A percentile compares a stretch with the other conserved stretches of the same genome.
These are phyloP conservation scores for Bucco capensis DNA, from an alignment of 2,113 vertebrate genomes.

Conservation along the genomic window DNA sequence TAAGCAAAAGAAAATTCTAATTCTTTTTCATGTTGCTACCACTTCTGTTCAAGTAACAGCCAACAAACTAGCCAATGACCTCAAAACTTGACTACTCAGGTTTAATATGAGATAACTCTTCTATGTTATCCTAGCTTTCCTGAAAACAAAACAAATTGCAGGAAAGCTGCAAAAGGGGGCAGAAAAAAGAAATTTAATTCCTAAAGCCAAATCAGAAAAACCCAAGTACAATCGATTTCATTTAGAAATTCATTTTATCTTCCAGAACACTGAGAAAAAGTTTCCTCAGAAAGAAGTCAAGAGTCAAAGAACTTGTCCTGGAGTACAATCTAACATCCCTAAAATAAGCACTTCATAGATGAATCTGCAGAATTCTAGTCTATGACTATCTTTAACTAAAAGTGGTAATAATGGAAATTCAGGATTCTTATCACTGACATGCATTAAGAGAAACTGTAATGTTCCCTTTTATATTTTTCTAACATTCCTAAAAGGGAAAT, in stretches of 20 bases:
- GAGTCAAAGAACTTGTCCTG: not conserved
- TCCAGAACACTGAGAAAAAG: not conserved
- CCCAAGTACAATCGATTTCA: fast-evolving
- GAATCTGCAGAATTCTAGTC: not conserved
- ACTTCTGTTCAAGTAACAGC: not conserved
- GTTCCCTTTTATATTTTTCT: not conserved
- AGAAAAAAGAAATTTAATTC: not conserved
- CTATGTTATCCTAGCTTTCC: not conserved
- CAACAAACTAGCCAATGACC: not conserved
- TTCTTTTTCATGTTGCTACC: not conserved
- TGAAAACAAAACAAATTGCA: not conserved
- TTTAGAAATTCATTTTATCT: not conserved
- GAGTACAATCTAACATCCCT: not conserved
- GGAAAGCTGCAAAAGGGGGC: not conserved
- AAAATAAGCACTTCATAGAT: not conserved
- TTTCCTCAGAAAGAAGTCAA: not conserved
- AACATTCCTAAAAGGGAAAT: not conserved
- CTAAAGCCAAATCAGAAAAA: not conserved
- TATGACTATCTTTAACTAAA: not conserved
- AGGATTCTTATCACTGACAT: not conserved
- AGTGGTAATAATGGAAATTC: not conserved
- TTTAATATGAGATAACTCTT: not conserved
- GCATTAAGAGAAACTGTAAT: not conserved
- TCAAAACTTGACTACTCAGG: not conserved
- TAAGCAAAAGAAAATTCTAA: not conserved